Percentiles rank a stretch among this genome's conserved stretches.
Conservation (phyloP, 2,797 vertebrate genomes). For the Capromys pilorides region DNA sequence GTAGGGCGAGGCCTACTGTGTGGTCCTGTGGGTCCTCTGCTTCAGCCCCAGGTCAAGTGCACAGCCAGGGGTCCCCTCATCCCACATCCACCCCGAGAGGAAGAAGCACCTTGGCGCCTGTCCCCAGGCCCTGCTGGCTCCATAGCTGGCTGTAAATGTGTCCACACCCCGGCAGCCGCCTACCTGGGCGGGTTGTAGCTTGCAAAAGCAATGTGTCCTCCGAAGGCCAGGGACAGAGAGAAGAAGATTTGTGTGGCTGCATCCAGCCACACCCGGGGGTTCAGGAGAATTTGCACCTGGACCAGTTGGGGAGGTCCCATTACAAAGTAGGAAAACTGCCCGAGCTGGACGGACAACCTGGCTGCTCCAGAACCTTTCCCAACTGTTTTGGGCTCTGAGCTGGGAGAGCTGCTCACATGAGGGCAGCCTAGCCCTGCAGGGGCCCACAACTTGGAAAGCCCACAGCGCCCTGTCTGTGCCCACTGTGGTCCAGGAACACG, state of each 20-base stretch:
- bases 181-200: slow-evolving; percentile 92
- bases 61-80: background rate
- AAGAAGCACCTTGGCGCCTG: accelerated
- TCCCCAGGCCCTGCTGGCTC: background rate
- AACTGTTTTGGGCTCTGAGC: background rate
- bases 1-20: background rate
- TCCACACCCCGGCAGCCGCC: background rate
- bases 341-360: accelerated
- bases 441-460: background rate
- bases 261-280: slow-evolving; percentile 94
- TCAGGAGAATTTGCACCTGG: slow-evolving; percentile 88
- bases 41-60: background rate
- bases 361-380: background rate
- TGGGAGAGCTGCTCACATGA: too few species aligned
- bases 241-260: slow-evolving; percentile 96
- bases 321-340: background rate
- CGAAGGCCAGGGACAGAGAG: slow-evolving; percentile 93
- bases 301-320: background rate
- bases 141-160: accelerated
- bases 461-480: background rate
- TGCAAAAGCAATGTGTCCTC: slow-evolving; percentile 95
- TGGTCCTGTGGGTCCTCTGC: background rate
- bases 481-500: background rate
- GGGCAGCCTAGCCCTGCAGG: background rate
- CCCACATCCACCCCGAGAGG: background rate